Conservation (phyloP, 2,797 vertebrate genomes). For the Carcharodon carcharias region DNA sequence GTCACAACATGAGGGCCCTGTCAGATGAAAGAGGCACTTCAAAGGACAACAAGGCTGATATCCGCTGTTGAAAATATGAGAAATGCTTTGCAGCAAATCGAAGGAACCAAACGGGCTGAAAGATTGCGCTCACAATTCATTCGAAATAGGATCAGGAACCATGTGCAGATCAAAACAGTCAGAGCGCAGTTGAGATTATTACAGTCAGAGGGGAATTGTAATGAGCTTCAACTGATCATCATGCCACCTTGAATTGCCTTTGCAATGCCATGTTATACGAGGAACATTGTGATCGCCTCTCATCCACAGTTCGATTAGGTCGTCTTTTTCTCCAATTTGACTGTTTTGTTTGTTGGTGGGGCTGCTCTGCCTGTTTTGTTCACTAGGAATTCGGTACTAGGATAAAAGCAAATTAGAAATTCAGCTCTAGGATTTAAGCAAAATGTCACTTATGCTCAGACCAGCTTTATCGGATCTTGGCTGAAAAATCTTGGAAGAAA, state of each 20-base stretch:
- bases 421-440: background rate
- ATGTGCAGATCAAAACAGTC: background rate
- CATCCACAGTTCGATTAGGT: background rate
- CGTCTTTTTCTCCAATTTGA: background rate
- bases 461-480: background rate
- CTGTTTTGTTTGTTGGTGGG: background rate
- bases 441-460: background rate
- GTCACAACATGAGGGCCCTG: background rate
- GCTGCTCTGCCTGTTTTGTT: background rate
- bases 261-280: background rate
- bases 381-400: background rate
- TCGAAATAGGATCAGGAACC: background rate
- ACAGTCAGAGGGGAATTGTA: background rate
- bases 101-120: background rate
- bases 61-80: background rate
- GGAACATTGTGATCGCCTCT: background rate
- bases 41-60: background rate
- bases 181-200: background rate
- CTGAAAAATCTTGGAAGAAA: background rate
- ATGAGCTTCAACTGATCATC: background rate
- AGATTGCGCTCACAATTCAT: background rate
- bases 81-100: background rate
- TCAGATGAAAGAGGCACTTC: background rate
- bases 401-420: background rate
- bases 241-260: background rate